These are phyloP conservation scores for Geotrypetes seraphini DNA, from an alignment of 2,797 vertebrate species.

Conservation along the genomic window DNA sequence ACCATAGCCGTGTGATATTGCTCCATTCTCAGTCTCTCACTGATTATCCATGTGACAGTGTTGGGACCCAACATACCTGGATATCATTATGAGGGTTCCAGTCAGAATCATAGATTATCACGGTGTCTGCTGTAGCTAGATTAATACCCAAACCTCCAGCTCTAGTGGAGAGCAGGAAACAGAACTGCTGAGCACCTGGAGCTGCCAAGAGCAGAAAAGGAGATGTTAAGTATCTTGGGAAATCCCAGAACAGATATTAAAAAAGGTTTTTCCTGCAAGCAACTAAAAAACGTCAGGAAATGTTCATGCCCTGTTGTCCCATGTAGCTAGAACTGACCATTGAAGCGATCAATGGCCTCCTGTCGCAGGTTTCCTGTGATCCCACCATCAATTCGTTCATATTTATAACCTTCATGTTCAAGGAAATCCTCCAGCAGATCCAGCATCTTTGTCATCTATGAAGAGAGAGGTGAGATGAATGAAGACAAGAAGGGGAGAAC, in stretches of 20 bases:
- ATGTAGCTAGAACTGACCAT: constrained; percentile 62
- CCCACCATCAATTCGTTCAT: constrained; percentile 92
- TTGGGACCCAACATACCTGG: constrained; percentile 67
- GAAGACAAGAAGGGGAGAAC: not conserved
- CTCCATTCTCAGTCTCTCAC: not conserved
- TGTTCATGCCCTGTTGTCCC: too few species aligned
- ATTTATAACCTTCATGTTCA: constrained; percentile 96
- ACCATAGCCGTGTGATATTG: too few species aligned
- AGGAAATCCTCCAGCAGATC: constrained; percentile 93
- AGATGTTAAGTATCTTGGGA: too few species aligned
- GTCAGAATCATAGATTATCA: constrained; percentile 96
- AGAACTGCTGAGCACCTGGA: constrained; percentile 93
- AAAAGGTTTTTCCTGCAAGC: not conserved
- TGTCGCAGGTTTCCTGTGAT: constrained; percentile 95
- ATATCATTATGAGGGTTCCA: constrained; percentile 99
- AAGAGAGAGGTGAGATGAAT: not conserved
- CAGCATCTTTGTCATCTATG: constrained; percentile 96
- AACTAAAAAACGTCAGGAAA: too few species aligned
- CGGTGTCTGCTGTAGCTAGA: constrained; percentile 93
- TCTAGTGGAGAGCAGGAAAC: constrained; percentile 93
- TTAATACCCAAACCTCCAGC: constrained; percentile 96
- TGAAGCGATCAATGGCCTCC: constrained; percentile 95
- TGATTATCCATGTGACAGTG: too few species aligned
- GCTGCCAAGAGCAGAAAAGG: constrained; percentile 66
- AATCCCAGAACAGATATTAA: not conserved